Evolutionary conservation across 2,888 invertebrate genomes (phyloP).

Genomic region (Aporophyla nigra): DNA sequence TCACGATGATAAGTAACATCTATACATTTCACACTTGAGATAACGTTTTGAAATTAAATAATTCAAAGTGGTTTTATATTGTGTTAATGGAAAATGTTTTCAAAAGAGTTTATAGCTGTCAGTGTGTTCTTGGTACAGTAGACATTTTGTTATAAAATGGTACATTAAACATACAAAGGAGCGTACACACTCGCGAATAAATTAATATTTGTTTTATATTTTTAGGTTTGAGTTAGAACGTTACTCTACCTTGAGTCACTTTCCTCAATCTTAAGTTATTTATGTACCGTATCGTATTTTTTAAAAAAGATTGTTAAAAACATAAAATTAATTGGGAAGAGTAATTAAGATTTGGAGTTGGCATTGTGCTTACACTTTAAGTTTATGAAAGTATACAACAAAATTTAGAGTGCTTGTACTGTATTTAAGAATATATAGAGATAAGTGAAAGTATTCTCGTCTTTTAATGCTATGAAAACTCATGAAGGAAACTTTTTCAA

Average conservation of each 20-base stretch:
- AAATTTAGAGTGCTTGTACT: too few relatives aligned
- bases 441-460: not conserved
- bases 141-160: not conserved
- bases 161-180: not conserved
- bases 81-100: not conserved
- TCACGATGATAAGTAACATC: slow-evolving; percentile 9
- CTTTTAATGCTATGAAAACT: not conserved
- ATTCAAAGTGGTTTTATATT: not conserved
- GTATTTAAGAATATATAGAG: not conserved
- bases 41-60: slow-evolving; percentile 6
- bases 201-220: not conserved
- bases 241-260: not conserved
- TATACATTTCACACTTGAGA: not conserved
- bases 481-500: too few relatives aligned
- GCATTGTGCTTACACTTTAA: not conserved
- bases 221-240: not conserved
- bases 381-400: not conserved
- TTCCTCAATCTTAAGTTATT: not conserved
- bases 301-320: too few relatives aligned
- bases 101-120: slow-evolving; percentile 3
- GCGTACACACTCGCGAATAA: not conserved
- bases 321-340: not conserved
- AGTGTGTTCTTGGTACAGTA: not conserved
- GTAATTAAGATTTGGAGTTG: not conserved
- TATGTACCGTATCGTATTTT: not conserved